A percentile compares a stretch with the other conserved stretches of the same genome.
These are phyloP conservation scores for Calephelis nemesis DNA, from an alignment of 1,140 invertebrate species.

Conservation along the genomic window DNA sequence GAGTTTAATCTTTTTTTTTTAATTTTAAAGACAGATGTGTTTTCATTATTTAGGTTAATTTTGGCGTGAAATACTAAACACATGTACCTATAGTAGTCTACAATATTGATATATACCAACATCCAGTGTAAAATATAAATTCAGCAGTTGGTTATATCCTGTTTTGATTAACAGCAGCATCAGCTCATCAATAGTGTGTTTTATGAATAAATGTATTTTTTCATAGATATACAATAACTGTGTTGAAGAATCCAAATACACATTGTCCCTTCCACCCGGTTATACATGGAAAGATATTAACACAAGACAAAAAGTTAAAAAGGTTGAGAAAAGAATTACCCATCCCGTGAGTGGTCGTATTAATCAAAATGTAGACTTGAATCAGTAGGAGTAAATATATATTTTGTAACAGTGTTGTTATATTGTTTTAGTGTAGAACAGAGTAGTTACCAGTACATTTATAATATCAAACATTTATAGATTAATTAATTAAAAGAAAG, in stretches of 20 bases:
- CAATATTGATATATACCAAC: too few species aligned
- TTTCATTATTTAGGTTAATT: too few species aligned
- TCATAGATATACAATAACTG: slow-evolving; percentile 6
- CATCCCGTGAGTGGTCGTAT: not conserved
- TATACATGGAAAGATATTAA: slow-evolving; percentile 67
- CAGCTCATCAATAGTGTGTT: not conserved
- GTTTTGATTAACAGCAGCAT: too few species aligned
- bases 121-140: too few species aligned
- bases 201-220: not conserved
- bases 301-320: slow-evolving; percentile 70
- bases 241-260: slow-evolving; percentile 36
- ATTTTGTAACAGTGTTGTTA: not conserved
- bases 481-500: too few species aligned
- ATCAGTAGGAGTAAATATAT: not conserved
- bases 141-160: too few species aligned
- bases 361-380: not conserved
- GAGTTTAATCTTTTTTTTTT: too few species aligned
- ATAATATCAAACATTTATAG: too few species aligned
- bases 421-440: not conserved
- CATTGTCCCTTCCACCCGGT: slow-evolving; percentile 61
- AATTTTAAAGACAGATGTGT: too few species aligned
- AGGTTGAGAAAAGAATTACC: slow-evolving; percentile 50
- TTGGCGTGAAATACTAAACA: too few species aligned
- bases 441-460: too few species aligned
- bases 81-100: too few species aligned